Evolutionary conservation across 2,113 vertebrate species (phyloP).

Genomic region (Triplophysa siluroides): DNA sequence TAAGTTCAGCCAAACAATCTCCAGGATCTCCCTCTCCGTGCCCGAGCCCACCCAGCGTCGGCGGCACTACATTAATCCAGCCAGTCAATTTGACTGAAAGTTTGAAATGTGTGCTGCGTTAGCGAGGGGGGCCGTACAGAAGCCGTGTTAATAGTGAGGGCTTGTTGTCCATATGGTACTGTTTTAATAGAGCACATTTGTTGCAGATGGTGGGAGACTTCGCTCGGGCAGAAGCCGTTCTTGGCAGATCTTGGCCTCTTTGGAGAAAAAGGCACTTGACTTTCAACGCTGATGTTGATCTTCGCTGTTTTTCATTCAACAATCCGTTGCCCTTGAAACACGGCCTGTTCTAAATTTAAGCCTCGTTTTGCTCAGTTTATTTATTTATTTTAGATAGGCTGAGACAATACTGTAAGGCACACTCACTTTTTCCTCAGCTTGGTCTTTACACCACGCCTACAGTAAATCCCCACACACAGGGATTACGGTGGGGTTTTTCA

Average conservation of each 20-base stretch:
- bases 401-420: slow-evolving; percentile 68
- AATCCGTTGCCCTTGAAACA: slow-evolving; percentile 78
- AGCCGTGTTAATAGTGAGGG: slow-evolving; percentile 89
- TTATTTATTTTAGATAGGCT: slow-evolving; percentile 66
- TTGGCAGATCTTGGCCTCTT: slow-evolving; percentile 78
- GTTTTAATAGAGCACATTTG: slow-evolving; percentile 94
- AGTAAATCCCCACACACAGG: slow-evolving; percentile 69
- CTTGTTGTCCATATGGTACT: slow-evolving; percentile 96
- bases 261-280: slow-evolving; percentile 40
- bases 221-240: slow-evolving; percentile 80
- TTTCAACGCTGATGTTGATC: slow-evolving; percentile 73
- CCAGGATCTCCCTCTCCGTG: slow-evolving; percentile 70
- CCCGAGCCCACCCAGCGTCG: slow-evolving; percentile 77
- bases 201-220: slow-evolving; percentile 92
- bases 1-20: slow-evolving; percentile 69
- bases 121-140: slow-evolving; percentile 78
- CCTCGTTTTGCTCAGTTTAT: slow-evolving; percentile 53
- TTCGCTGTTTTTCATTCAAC: slow-evolving; percentile 73
- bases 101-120: slow-evolving; percentile 87
- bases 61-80: slow-evolving; percentile 85
- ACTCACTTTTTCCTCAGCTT: slow-evolving; percentile 75
- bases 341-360: slow-evolving; percentile 75
- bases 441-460: slow-evolving; percentile 72
- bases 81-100: slow-evolving; percentile 87
- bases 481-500: slow-evolving; percentile 73